These are phyloP conservation scores for Andrena bucephala DNA, from an alignment of 2,888 invertebrate genomes.

Conservation along the genomic window DNA sequence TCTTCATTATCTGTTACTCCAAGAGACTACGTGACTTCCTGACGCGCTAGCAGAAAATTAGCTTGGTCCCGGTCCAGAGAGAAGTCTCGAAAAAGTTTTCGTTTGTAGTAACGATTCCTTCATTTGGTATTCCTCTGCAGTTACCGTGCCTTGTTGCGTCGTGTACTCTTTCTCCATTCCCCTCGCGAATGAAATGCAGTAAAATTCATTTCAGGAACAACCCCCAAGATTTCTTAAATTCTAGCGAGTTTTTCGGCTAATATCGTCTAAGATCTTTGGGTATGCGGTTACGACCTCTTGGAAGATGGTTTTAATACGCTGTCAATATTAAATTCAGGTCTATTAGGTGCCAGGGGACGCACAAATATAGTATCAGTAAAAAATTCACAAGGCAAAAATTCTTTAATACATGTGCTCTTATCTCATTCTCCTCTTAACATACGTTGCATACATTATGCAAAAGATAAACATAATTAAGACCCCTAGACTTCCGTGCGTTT, in stretches of 20 bases:
- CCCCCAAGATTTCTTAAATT: background rate
- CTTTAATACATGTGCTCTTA: constrained; percentile 20
- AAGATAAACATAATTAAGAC: constrained; percentile 19
- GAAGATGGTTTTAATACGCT: no score
- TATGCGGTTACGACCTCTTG: no score
- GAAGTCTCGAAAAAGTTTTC: background rate
- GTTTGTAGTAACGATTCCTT: background rate
- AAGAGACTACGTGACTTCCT: background rate
- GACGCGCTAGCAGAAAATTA: constrained; percentile 37
- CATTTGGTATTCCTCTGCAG: constrained; percentile 11
- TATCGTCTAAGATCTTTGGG: no score
- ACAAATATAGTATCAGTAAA: background rate
- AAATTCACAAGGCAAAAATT: background rate
- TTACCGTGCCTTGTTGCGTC: background rate
- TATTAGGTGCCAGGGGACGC: no score
- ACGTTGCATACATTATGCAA: background rate
- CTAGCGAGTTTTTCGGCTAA: no score
- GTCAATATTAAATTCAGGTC: no score
- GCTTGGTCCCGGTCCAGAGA: constrained; percentile 17
- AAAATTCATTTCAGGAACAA: background rate
- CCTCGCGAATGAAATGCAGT: background rate
- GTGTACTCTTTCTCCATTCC: background rate
- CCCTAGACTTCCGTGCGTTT: background rate
- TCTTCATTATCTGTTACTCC: constrained; percentile 3
- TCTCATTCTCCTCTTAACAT: background rate